phyloP scores from a whole-genome alignment of 2,797 vertebrate genomes.

The Karalla daura region DNA sequence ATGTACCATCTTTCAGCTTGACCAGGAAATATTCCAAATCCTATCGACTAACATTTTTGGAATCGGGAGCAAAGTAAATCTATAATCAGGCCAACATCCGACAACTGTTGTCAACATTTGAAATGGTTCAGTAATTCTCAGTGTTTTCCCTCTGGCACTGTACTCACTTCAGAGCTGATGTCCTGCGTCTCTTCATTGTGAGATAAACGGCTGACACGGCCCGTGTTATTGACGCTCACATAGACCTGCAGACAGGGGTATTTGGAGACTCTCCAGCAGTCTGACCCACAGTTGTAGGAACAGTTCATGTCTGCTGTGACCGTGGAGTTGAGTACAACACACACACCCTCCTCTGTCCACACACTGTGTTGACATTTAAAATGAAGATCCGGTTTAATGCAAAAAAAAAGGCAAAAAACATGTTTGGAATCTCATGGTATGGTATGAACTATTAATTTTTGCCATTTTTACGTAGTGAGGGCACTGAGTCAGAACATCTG shows the following conservation, averaged over 20 bases:
- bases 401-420: conserved; percentile 10
- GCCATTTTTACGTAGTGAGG: conserved; percentile 45
- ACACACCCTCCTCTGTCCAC: conserved; percentile 93
- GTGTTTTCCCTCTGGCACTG: conserved; percentile 56
- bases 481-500: conserved; percentile 18
- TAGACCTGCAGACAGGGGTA: conserved; percentile 97
- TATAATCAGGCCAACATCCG: conserved; percentile 54
- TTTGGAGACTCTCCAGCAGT: conserved; percentile 93
- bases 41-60: conserved; percentile 40
- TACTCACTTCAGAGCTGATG: conserved; percentile 90
- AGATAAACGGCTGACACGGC: conserved; percentile 89
- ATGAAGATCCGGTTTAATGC: conserved; percentile 45
- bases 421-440: conserved; percentile 12
- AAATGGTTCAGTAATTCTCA: conserved; percentile 59
- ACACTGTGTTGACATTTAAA: conserved; percentile 82
- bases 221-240: conserved; percentile 92
- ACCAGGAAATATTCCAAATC: conserved; percentile 36
- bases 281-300: conserved; percentile 92
- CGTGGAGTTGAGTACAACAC: conserved; percentile 90
- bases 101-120: conserved; percentile 59
- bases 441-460: conserved; percentile 33
- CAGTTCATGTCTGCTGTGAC: conserved; percentile 92
- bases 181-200: conserved; percentile 94
- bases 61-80: conserved; percentile 24
- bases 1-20: conserved; percentile 23